These are phyloP conservation scores for human (Homo sapiens) DNA, from an alignment of 2,113 vertebrate genomes.

Conservation along the genomic window GRCh38 chr9:15199001-15199500, in stretches of 20 bases:
- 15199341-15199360: neutral
- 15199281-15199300: slow-evolving; percentile 12
- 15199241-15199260: neutral
- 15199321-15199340: neutral
- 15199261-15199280: neutral
- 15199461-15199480: too few relatives aligned
- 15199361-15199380: slow-evolving; percentile 21
- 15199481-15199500: too few relatives aligned
- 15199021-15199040: neutral
- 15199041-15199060: neutral
- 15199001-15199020: neutral
- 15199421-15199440: slow-evolving; percentile 42
- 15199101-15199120: neutral
- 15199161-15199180: neutral
- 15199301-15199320: neutral
- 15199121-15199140: neutral
- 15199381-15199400: neutral
- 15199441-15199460: neutral
- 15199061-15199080: neutral
- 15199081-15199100: neutral
- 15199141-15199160: neutral
- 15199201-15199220: neutral
- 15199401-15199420: neutral
- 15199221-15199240: neutral
- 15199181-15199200: neutral